Conservation (phyloP, 2,888 invertebrate genomes). For the Luperina nickerlii region DNA sequence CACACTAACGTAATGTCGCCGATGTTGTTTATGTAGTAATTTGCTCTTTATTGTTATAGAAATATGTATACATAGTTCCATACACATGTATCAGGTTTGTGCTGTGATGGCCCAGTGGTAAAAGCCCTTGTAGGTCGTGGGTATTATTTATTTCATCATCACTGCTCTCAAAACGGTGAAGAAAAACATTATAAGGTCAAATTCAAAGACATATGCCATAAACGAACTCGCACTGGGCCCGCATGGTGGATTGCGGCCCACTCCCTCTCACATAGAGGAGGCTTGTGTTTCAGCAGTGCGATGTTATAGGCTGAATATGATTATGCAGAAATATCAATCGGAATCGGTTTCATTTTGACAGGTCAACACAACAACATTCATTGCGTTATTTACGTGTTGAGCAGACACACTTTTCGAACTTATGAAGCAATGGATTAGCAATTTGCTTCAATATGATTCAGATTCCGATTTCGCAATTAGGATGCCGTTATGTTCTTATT, state of each 20-base stretch:
- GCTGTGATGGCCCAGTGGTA: too few relatives aligned
- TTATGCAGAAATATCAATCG: background rate
- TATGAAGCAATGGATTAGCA: too few relatives aligned
- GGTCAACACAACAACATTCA: too few relatives aligned
- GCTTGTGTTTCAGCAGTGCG: background rate
- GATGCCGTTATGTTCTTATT: background rate
- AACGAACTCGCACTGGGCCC: background rate
- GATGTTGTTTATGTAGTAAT: constrained; percentile 24
- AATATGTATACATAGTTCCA: background rate
- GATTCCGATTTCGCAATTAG: too few relatives aligned
- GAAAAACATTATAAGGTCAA: background rate
- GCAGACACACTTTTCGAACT: too few relatives aligned
- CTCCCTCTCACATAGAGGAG: background rate
- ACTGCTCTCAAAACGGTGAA: background rate
- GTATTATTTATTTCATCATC: background rate
- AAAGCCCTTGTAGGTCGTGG: background rate
- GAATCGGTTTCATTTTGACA: too few relatives aligned
- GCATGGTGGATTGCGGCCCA: background rate
- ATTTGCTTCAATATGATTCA: too few relatives aligned
- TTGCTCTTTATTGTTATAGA: constrained; percentile 11
- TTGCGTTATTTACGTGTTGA: too few relatives aligned
- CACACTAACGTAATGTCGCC: constrained; percentile 30
- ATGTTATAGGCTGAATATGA: background rate
- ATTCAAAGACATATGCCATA: background rate
- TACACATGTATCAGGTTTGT: too few relatives aligned